Base-by-base conservation (phyloP, 2,888 invertebrate species). In the Fabriciana adippe region DNA sequence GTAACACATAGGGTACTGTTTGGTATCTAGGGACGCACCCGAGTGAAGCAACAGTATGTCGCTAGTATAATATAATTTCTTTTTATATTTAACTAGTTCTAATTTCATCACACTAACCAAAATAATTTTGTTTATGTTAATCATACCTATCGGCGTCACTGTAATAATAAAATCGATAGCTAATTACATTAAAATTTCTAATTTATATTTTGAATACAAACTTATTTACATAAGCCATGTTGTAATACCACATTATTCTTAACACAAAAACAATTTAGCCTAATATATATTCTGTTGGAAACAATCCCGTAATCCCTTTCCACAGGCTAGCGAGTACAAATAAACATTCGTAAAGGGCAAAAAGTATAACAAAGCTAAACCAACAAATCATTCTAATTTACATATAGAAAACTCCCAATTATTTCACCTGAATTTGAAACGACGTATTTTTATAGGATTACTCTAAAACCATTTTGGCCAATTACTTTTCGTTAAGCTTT, bases 321-420 rank as follows among this genome's bases (percentile, higher is more conserved):
- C 55, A 41, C 55, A 45, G 67, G 56, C 55, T 55, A 75, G 73
- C 73, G 56, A 55, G 41, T 54, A 65, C 65, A 69, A 69, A 69
- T 62, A 66, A 62, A 69, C 62, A 69, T 59, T 63, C 57, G 48
- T 66, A 70, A 67, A 70, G 64, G 57, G 62, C 55, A 67, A 64
- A 70, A 66, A 66, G 67, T 70, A 64, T 66, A 67, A 64, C 66
- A 56, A 62, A 66, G 67, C 66, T 67, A 68, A 72, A 71, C 66
- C 71, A 72, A 73, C 74, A 76, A 74, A 73, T 75, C 74, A 73
- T 71, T 72, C 71, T 45, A 65, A 69, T 73, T 71, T 69, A 66
- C 67, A 72, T 69, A 73, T 72, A 59, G 69, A 59, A 64, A 73
- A 61, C 65, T 57, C 61, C 51, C 69, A 55, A 69, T 73, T 75